A percentile compares a stretch with the other conserved stretches of the same genome.
Evolutionary conservation across 2,113 vertebrate species (phyloP).

Genomic region (Rafetus swinhoei): DNA sequence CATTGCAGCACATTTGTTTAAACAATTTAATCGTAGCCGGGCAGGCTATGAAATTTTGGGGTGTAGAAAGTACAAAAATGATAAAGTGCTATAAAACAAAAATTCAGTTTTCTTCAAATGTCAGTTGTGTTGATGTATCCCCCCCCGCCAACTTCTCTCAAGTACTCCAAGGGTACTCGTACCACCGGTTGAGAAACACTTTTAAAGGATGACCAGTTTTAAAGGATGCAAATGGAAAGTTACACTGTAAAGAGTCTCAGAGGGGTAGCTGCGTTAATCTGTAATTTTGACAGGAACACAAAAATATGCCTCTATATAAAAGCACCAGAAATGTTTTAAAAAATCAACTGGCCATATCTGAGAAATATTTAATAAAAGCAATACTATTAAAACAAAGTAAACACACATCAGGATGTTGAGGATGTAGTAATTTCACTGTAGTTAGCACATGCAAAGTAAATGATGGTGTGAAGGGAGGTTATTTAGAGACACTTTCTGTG

Average conservation of each 20-base stretch:
- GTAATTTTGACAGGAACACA: not conserved
- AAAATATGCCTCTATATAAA: not conserved
- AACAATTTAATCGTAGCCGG: no score
- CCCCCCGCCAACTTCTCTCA: no score
- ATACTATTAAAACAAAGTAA: not conserved
- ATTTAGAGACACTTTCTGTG: conserved; percentile 38
- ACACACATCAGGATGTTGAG: conserved; percentile 24
- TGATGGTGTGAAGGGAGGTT: not conserved
- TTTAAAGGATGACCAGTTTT: no score
- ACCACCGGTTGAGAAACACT: no score
- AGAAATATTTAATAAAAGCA: not conserved
- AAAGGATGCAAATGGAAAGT: not conserved
- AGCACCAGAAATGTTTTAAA: not conserved
- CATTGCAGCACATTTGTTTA: no score
- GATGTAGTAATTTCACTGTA: conserved; percentile 12
- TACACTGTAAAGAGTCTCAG: fast-evolving
- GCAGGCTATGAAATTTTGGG: no score
- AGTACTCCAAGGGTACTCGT: no score
- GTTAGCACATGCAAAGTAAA: conserved; percentile 36
- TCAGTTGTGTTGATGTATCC: no score
- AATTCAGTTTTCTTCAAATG: no score
- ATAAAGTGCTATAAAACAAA: no score
- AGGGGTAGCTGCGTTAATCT: no score
- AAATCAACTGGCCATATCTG: not conserved
- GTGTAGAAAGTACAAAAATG: no score